phyloP scores from a whole-genome alignment of 2,797 vertebrate genomes.

The Anabas testudineus region DNA sequence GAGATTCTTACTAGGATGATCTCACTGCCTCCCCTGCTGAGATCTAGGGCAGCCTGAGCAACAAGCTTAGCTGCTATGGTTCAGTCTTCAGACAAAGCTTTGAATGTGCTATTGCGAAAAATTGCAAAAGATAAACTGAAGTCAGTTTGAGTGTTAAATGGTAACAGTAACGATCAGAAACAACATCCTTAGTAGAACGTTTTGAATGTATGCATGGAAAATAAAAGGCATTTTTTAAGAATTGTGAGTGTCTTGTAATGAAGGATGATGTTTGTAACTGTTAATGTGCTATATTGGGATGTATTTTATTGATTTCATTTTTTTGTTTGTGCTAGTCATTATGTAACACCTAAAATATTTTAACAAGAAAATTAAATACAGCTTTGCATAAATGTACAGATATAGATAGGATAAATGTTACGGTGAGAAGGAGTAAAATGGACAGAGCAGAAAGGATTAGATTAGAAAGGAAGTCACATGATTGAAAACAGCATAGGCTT shows the following conservation, averaged over 20 bases:
- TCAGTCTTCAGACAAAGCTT: slow-evolving; percentile 53
- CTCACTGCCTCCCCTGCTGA: slow-evolving; percentile 57
- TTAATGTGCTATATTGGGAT: no score
- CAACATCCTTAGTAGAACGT: slow-evolving; percentile 14
- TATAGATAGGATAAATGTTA: neutral
- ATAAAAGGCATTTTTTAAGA: neutral
- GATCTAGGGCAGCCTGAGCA: slow-evolving; percentile 61
- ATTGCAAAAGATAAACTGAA: slow-evolving; percentile 33
- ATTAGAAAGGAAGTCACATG: slow-evolving; percentile 8
- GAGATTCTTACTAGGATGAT: slow-evolving; percentile 74
- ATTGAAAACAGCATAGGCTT: slow-evolving; percentile 36
- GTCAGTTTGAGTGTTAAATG: slow-evolving; percentile 11
- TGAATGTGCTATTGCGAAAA: slow-evolving; percentile 37
- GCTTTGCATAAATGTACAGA: neutral
- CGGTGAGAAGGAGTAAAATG: slow-evolving; percentile 16
- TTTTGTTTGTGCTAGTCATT: neutral
- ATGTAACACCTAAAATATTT: neutral
- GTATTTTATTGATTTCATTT: neutral
- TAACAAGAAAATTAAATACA: neutral
- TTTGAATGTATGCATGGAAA: slow-evolving; percentile 16
- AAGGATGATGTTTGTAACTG: no score
- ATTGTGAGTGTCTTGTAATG: no score
- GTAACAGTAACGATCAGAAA: slow-evolving; percentile 32
- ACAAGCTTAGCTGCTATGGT: slow-evolving; percentile 42
- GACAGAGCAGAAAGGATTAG: slow-evolving; percentile 20